Percentiles rank a stretch among this genome's conserved stretches.
phyloP scores from a whole-genome alignment of 2,797 vertebrate genomes.

The Eulemur rubriventer region DNA sequence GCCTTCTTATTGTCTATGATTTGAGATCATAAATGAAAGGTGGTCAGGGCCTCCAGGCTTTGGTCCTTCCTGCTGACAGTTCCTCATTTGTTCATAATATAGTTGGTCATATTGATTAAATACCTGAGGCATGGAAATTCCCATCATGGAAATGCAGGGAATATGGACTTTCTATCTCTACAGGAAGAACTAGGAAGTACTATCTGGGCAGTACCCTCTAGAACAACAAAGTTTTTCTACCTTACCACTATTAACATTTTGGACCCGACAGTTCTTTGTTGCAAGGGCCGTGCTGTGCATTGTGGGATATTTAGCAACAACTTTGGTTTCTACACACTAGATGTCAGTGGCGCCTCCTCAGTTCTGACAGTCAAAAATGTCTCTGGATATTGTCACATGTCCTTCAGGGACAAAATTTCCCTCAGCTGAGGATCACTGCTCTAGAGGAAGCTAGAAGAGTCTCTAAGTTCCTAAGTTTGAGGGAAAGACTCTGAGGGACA shows the following conservation, averaged over 20 bases:
- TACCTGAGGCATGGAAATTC: neutral
- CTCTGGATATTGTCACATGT: neutral
- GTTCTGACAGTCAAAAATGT: neutral
- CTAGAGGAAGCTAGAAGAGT: neutral
- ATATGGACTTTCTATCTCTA: neutral
- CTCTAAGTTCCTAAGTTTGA: neutral
- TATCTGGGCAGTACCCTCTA: neutral
- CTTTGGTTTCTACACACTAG: neutral
- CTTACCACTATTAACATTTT: neutral
- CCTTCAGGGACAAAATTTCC: neutral
- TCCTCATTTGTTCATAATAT: neutral
- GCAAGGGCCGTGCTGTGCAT: neutral
- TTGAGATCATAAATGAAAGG: slow-evolving; percentile 16
- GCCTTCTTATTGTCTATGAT: neutral
- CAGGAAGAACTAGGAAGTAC: neutral
- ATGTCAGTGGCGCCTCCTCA: neutral
- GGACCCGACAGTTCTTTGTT: neutral
- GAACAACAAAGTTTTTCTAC: neutral
- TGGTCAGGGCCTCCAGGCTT: neutral
- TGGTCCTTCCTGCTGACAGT: neutral
- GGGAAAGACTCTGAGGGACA: neutral
- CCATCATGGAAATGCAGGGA: neutral
- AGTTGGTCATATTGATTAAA: neutral
- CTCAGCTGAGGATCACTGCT: neutral
- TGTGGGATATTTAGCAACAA: neutral